phyloP scores from a whole-genome alignment of 2,888 invertebrate species.

The Silvanus unidentatus region DNA sequence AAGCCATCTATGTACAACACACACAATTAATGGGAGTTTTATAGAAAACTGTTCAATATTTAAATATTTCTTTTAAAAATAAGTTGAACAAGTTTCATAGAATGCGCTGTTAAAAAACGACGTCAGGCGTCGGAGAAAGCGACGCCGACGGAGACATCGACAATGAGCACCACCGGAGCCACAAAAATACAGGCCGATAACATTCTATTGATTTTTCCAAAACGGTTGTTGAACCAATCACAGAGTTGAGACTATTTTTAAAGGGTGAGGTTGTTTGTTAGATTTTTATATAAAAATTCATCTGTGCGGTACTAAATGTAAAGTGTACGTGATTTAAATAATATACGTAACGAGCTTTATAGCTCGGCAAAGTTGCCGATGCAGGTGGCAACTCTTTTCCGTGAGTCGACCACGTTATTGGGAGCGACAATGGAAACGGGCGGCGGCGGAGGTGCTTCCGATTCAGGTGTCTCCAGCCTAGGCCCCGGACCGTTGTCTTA shows the following conservation, averaged over 20 bases:
- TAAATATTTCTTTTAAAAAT: too few relatives aligned
- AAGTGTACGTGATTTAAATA: constrained; percentile 31
- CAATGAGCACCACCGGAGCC: constrained; percentile 43
- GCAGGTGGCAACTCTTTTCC: constrained; percentile 64
- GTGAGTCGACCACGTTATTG: constrained; percentile 61
- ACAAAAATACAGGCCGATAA: constrained; percentile 51
- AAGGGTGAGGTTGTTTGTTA: constrained; percentile 52
- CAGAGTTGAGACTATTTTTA: constrained; percentile 50
- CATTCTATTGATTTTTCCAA: constrained; percentile 61
- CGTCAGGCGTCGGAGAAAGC: constrained; percentile 42
- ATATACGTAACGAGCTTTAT: constrained; percentile 27
- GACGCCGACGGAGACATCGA: constrained; percentile 45
- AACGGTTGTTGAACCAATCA: constrained; percentile 53
- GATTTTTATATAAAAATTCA: constrained; percentile 33
- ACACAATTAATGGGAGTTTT: too few relatives aligned
- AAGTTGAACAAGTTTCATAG: constrained; percentile 28
- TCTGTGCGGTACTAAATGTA: constrained; percentile 37
- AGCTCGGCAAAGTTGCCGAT: constrained; percentile 46
- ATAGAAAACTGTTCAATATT: too few relatives aligned
- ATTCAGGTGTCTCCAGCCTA: constrained; percentile 35
- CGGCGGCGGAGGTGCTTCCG: constrained; percentile 45
- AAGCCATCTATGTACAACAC: too few relatives aligned
- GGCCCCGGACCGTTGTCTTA: constrained; percentile 38
- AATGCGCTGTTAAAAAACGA: constrained; percentile 41
- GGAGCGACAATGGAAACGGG: constrained; percentile 59